phyloP scores from a whole-genome alignment of 2,797 vertebrate genomes.

The Sphenodon punctatus region DNA sequence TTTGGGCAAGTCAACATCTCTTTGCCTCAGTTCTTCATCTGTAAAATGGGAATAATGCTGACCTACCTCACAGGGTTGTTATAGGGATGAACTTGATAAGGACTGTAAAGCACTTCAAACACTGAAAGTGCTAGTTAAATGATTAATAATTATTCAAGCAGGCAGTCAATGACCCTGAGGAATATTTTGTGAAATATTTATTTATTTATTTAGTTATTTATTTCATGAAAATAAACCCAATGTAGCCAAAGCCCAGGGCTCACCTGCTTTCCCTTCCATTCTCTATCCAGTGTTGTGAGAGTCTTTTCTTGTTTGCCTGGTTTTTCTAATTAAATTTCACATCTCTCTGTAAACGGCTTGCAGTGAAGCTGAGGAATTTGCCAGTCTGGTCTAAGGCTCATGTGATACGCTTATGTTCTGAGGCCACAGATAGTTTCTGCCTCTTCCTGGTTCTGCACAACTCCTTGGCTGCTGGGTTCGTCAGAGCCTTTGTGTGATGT shows the following conservation, averaged over 20 bases:
- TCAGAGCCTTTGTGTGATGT: not conserved
- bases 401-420: slow-evolving; percentile 43
- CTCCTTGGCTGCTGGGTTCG: not conserved
- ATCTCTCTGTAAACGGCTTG: slow-evolving; percentile 47
- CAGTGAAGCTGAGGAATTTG: slow-evolving; percentile 77
- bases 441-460: not conserved
- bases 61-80: too few species aligned
- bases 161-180: too few species aligned
- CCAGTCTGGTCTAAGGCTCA: slow-evolving; percentile 38
- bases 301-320: not conserved
- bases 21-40: too few species aligned
- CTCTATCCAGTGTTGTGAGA: not conserved
- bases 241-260: too few species aligned
- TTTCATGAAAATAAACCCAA: not conserved
- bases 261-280: not conserved
- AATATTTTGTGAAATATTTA: not conserved
- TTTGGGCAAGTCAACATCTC: too few species aligned
- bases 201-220: not conserved
- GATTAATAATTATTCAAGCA: too few species aligned
- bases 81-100: too few species aligned
- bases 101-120: too few species aligned
- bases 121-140: too few species aligned
- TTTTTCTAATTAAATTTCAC: slow-evolving; percentile 64
- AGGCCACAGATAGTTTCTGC: slow-evolving; percentile 16
- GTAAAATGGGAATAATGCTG: too few species aligned